Conservation (phyloP, 2,113 vertebrate species). For the Pelmatolapia mariae region DNA sequence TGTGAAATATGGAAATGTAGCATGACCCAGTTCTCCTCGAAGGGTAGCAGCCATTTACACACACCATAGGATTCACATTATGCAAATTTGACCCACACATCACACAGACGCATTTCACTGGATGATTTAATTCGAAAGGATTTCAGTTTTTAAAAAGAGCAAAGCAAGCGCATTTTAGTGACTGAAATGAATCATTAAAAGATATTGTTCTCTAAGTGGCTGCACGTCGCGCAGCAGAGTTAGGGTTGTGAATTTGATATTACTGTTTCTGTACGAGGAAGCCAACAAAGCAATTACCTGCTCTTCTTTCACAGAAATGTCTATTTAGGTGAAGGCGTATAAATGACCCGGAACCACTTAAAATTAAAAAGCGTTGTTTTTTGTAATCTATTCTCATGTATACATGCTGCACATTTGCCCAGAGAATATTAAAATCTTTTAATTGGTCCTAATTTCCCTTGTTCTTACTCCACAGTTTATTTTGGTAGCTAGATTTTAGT, state of each 20-base stretch:
- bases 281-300: neutral
- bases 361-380: neutral
- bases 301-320: neutral
- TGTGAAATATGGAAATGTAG: conserved; percentile 57
- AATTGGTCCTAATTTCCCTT: neutral
- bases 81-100: conserved; percentile 35
- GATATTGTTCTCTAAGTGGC: neutral
- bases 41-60: conserved; percentile 27
- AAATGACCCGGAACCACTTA: neutral
- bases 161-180: neutral
- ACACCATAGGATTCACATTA: conserved; percentile 39
- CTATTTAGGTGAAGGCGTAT: neutral
- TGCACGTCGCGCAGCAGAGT: neutral
- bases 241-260: conserved; percentile 25
- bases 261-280: neutral
- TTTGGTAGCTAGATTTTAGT: neutral
- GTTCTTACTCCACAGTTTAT: neutral
- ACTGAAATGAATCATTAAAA: conserved; percentile 27
- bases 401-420: neutral
- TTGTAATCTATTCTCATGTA: neutral
- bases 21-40: conserved; percentile 51
- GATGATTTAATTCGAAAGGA: conserved; percentile 1
- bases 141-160: neutral
- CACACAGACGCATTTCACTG: neutral
- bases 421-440: neutral